Evolutionary conservation across 2,888 invertebrate genomes (phyloP).

Genomic region (Hirtodrosophila duncani): DNA sequence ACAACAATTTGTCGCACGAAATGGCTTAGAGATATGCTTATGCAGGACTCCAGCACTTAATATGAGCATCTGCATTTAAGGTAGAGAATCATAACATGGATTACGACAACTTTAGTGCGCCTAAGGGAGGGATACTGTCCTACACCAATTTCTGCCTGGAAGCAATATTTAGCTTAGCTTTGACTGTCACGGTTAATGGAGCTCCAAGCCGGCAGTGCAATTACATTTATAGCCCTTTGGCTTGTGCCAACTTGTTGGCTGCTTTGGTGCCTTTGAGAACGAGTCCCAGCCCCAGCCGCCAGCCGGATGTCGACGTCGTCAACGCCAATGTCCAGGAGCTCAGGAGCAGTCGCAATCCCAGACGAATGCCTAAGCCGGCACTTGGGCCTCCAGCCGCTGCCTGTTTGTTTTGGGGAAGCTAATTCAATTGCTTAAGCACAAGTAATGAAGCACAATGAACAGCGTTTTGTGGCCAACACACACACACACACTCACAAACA

Average conservation of each 20-base stretch:
- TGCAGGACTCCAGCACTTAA: too few relatives aligned
- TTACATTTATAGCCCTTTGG: constrained; percentile 24
- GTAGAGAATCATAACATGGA: too few relatives aligned
- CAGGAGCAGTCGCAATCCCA: neutral
- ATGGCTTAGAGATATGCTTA: too few relatives aligned
- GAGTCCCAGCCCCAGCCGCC: neutral
- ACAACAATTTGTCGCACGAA: too few relatives aligned
- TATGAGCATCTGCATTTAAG: too few relatives aligned
- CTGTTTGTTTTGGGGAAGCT: constrained; percentile 31
- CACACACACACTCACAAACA: neutral
- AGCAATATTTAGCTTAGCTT: constrained; percentile 6
- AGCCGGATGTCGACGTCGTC: too few relatives aligned
- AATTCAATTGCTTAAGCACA: constrained; percentile 60
- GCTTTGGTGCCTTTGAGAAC: neutral
- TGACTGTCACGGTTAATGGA: neutral
- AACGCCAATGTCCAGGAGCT: neutral
- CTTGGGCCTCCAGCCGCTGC: constrained; percentile 14
- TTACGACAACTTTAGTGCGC: too few relatives aligned
- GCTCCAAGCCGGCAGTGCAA: constrained; percentile 14
- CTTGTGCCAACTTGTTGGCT: constrained; percentile 6
- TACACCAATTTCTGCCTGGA: neutral
- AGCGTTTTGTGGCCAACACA: constrained; percentile 21
- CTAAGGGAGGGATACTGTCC: too few relatives aligned
- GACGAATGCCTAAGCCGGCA: neutral
- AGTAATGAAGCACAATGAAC: constrained; percentile 46